Base-by-base conservation (phyloP, 1,140 invertebrate genomes). In the Caenorhabditis briggsae region DNA sequence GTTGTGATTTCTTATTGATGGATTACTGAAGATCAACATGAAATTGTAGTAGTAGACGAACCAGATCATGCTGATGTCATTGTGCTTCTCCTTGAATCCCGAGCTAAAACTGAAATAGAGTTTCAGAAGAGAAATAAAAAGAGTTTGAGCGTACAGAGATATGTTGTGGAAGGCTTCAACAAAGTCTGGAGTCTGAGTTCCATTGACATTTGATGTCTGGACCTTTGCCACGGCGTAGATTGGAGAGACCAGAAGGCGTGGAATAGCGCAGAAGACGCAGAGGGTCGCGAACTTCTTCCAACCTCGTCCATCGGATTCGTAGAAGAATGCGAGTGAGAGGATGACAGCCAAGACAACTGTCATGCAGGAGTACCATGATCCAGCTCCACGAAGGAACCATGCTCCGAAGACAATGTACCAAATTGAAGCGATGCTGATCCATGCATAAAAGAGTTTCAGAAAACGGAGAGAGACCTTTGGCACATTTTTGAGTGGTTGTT, bases 221-320 rank as follows among this genome's bases (percentile, higher is more conserved):
- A 78, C 50, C 5, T 43, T 78, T 0, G 70, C 70, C 14, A 78
- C 46, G 2, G 70, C 70, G 33, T 78, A 78, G 46, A 78, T 78
- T 41, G 70, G 70, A 53, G 70, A n/a, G 11, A 78, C 43, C 18
- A 78, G 14, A 23, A 78, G 70, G 11, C 70, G 46, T 50, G 70
- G 70, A 50, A 41, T 16, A n/a, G 70, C 43, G 53, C 70, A 78
- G n/a, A 78, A 23, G 0, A 78, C 46, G 11, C 70, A 78, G 12
- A 78, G 46, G 3, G 70, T 78, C 43, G 46, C 70, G n/a, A 78
- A 78, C 7, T 78, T 78, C 70, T 78, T 78, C 70, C 70, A 78
- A 2, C 70, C 46, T 23, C 46, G 20, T 50, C 70, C 70, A 41
- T 78, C 70, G 7, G 70, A 48, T 9, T 78, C 70, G 14, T 23